Percentiles rank a stretch among this genome's conserved stretches.
phyloP scores from a whole-genome alignment of 2,797 vertebrate genomes.

The Brotula barbata region DNA sequence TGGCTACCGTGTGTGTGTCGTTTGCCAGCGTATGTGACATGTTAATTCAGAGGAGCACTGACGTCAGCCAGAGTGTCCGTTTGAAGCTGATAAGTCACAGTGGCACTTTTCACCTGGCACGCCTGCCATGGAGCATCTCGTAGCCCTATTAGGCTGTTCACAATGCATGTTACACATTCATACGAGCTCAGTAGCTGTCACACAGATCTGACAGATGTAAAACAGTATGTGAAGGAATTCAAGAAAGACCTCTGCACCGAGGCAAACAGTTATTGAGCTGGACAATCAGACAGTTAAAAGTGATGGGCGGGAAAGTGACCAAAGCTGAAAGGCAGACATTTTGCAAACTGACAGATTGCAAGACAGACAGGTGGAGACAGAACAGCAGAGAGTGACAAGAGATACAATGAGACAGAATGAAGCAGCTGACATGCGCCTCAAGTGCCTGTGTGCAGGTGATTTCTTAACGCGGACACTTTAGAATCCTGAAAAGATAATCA shows the following conservation, averaged over 20 bases:
- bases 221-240: slow-evolving; percentile 23
- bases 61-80: slow-evolving; percentile 46
- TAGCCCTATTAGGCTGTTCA: slow-evolving; percentile 45
- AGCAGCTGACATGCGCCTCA: slow-evolving; percentile 38
- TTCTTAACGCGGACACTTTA: slow-evolving; percentile 34
- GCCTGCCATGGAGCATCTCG: slow-evolving; percentile 41
- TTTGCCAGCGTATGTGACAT: slow-evolving; percentile 38
- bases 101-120: slow-evolving; percentile 49
- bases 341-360: slow-evolving; percentile 10
- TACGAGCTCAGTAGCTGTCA: slow-evolving; percentile 9
- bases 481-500: slow-evolving; percentile 43
- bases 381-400: slow-evolving; percentile 37
- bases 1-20: not conserved
- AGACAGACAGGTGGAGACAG: slow-evolving; percentile 30
- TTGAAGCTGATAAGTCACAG: slow-evolving; percentile 46
- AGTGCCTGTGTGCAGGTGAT: slow-evolving; percentile 48
- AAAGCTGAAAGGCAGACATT: slow-evolving; percentile 22
- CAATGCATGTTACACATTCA: slow-evolving; percentile 35
- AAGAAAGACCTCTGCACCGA: slow-evolving; percentile 18
- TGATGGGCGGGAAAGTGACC: slow-evolving; percentile 47
- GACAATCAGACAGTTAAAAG: slow-evolving; percentile 48
- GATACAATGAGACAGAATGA: slow-evolving; percentile 25
- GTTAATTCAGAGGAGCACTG: slow-evolving; percentile 29
- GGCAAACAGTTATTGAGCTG: slow-evolving; percentile 38
- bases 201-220: slow-evolving; percentile 11